Evolutionary conservation across 2,888 invertebrate genomes (phyloP), one percentile per base, ranked within the genome.

Genomic region (Trachelus tabidus): DNA sequence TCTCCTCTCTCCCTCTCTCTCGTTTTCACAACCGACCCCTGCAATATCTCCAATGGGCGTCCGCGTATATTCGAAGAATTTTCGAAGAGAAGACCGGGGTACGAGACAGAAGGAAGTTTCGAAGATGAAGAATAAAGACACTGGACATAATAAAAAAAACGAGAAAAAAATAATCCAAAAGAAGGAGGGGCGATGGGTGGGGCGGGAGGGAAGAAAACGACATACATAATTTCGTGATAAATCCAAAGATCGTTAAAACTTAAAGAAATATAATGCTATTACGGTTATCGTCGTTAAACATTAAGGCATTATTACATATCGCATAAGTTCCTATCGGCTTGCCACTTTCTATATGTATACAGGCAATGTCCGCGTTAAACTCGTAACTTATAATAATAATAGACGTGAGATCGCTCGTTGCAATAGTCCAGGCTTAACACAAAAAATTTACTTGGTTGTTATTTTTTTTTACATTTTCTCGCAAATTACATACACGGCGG

Each of bases 321-420:
- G 15, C 89, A 90, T 90, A 88, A 89, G 87, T 87, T 87, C 87
- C 87, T 86, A 86, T 83, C 85, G 85, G 84, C 86, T 87, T 87
- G 87, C 88, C 87, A 86, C 87, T 40, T 40, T 40, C 40, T 40
- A 40, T 40, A 40, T 40, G 40, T 89, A 87, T 88, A 88, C 89
- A 89, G 88, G 88, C 89, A 88, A 31, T 71, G 87, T 88, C 87
- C 85, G 88, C 68, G 30, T 33, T 73, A 34, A 40, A 40, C 31
- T 31, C 68, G 33, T 73, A 31, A 87, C 85, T 87, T 89, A 89
- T 77, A 75, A 73, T 40, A 40, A 86, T 83, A 84, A 88, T 88
- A 91, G 85, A 90, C 87, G 89, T 91, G 91, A 91, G 91, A 91
- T 91, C 91, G 89, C 90, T 91, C 89, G 90, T 91, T 91, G 87